Evolutionary conservation across 2,113 vertebrate species (phyloP).

Genomic region (Leptobrachium leishanense): DNA sequence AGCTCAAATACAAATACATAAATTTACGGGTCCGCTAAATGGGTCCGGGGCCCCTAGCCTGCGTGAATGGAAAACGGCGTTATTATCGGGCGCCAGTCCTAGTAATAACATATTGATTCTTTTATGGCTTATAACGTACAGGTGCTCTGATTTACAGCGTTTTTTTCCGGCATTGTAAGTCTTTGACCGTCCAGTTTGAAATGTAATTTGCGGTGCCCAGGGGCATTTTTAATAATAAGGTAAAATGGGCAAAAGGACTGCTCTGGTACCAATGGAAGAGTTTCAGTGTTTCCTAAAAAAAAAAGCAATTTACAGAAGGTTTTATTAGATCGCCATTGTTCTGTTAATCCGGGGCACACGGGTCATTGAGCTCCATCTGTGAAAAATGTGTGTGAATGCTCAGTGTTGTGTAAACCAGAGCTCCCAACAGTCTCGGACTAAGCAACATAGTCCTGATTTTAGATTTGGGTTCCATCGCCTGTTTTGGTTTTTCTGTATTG

Average conservation of each 20-base stretch:
- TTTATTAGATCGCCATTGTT: too few species aligned
- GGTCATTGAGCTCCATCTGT: too few species aligned
- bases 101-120: conserved; percentile 4
- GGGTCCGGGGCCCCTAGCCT: not conserved
- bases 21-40: not conserved
- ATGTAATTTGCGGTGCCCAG: not conserved
- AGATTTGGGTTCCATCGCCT: too few species aligned
- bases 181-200: not conserved
- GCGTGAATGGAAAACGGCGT: not conserved
- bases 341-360: too few species aligned
- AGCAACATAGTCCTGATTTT: too few species aligned
- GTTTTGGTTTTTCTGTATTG: too few species aligned
- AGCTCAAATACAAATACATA: not conserved
- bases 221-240: not conserved
- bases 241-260: not conserved
- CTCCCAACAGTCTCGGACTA: too few species aligned
- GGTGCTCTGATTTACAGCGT: not conserved
- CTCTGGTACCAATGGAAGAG: not conserved
- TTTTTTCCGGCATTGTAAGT: not conserved
- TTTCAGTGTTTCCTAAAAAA: too few species aligned
- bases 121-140: not conserved
- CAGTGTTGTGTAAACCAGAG: too few species aligned
- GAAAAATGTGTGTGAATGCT: too few species aligned
- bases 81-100: not conserved
- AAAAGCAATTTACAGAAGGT: too few species aligned